Base-by-base conservation (phyloP, 2,113 vertebrate genomes). In the Dipodomys merriami region DNA sequence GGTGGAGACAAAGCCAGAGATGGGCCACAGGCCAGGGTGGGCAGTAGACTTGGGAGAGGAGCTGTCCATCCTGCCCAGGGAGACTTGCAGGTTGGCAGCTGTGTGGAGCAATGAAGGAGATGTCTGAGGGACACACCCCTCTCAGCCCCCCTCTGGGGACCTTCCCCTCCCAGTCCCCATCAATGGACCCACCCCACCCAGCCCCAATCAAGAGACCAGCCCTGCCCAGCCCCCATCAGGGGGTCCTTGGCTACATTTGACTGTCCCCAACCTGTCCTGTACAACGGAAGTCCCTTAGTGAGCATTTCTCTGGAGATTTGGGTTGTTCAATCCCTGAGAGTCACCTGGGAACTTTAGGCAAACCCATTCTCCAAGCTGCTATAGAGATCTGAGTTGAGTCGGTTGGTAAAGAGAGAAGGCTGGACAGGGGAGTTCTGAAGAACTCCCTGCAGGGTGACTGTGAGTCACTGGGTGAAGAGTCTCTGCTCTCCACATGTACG, bases 21-120 rank as follows among this genome's bases (percentile, higher is more conserved):
- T 20, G 33, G 67, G 30, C 84, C 46, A 22, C 35, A 64, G 83
- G n/a, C 73, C 60, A 68, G 73, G 33, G 6, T 30, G 33, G 65
- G 18, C 0, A 0, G 64, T 30, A 18, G 35, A n/a, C 23, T 20
- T 39, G 35, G 57, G 60, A 2, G 13, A 83, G 30, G 23, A n/a
- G 39, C 18, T 5, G 3, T 19, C 15, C 6, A 15, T 1, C n/a
- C 27, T 7, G 10, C 16, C 67, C 2, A 1, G n/a, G 49, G 22
- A 27, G 0, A 3, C 62, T 12, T 0, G 4, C 6, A 19, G 25
- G 33, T 8, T 13, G 44, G 8, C 0, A 7, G 12, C 8, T 0
- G 29, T 2, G 22, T 22, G 25, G 7, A 35, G 4, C 20, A 57
- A 5, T 4, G 44, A 25, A 23, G 57, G 16, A n/a, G 5, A 64